A percentile compares a stretch with the other conserved stretches of the same genome.
These are phyloP conservation scores for Oegoconia quadripuncta DNA, from an alignment of 2,888 invertebrate species.

Conservation along the genomic window DNA sequence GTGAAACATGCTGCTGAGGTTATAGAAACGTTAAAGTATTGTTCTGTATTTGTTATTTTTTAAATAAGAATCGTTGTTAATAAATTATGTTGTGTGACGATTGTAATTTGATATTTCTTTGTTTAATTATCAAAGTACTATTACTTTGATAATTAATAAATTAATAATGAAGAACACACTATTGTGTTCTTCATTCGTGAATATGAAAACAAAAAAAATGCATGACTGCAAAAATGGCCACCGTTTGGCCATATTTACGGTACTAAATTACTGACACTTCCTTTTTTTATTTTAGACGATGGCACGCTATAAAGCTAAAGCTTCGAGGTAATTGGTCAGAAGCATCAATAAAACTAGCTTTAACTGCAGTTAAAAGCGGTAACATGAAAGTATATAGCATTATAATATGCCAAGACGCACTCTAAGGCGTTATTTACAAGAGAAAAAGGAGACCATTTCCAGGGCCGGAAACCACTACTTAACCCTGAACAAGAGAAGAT, in stretches of 20 bases:
- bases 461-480: slow-evolving; percentile 14
- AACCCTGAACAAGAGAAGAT: slow-evolving; percentile 12
- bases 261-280: slow-evolving; percentile 5
- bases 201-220: slow-evolving; percentile 15
- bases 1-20: slow-evolving; percentile 11
- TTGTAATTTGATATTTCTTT: slow-evolving; percentile 17
- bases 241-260: slow-evolving; percentile 16
- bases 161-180: too few species aligned
- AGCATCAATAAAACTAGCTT: slow-evolving; percentile 17
- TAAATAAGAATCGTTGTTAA: slow-evolving; percentile 10
- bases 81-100: slow-evolving; percentile 8
- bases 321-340: slow-evolving; percentile 19
- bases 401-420: slow-evolving; percentile 12
- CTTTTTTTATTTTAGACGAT: slow-evolving; percentile 17
- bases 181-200: slow-evolving; percentile 15
- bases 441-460: slow-evolving; percentile 8
- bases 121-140: slow-evolving; percentile 18
- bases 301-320: slow-evolving; percentile 17
- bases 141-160: too few species aligned
- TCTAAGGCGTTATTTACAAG: slow-evolving; percentile 14
- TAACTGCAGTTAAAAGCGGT: slow-evolving; percentile 15
- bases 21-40: slow-evolving; percentile 16
- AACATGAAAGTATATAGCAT: slow-evolving; percentile 10
- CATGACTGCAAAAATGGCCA: slow-evolving; percentile 16
- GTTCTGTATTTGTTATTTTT: slow-evolving; percentile 13